Percentiles rank a stretch among this genome's conserved stretches.
These are phyloP conservation scores for Protomyctophum bolini DNA, from an alignment of 2,113 vertebrate genomes.

Conservation along the genomic window DNA sequence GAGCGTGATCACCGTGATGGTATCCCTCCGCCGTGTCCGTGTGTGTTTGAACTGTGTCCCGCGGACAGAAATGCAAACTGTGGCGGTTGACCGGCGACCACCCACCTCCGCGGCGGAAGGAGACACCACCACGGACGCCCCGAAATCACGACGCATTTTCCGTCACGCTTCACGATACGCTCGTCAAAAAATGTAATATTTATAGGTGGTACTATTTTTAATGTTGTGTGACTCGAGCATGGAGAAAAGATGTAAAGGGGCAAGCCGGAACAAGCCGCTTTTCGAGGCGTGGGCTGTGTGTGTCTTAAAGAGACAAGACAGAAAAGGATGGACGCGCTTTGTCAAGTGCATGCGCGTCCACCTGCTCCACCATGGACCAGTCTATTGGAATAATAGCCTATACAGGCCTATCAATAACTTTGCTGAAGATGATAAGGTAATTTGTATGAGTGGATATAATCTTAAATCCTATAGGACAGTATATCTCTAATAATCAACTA, in stretches of 20 bases:
- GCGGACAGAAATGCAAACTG: slow-evolving; percentile 16
- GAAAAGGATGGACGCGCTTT: slow-evolving; percentile 17
- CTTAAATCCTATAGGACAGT: too few relatives aligned
- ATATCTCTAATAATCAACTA: too few relatives aligned
- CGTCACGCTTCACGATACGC: background rate
- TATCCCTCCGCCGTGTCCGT: slow-evolving; percentile 75
- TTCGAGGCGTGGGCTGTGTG: slow-evolving; percentile 82
- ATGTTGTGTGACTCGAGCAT: slow-evolving; percentile 59
- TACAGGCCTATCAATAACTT: too few relatives aligned
- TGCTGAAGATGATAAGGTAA: too few relatives aligned
- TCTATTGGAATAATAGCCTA: too few relatives aligned
- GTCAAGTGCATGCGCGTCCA: slow-evolving; percentile 24
- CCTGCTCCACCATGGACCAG: too few relatives aligned
- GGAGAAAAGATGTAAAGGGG: slow-evolving; percentile 78
- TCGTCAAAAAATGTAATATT: background rate
- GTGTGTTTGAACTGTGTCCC: slow-evolving; percentile 44
- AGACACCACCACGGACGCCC: slow-evolving; percentile 18
- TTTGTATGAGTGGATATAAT: too few relatives aligned
- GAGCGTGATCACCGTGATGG: slow-evolving; percentile 43
- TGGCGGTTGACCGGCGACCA: slow-evolving; percentile 11
- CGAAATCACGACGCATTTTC: background rate
- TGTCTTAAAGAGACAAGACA: slow-evolving; percentile 77
- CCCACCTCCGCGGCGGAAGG: slow-evolving; percentile 14
- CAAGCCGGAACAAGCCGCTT: slow-evolving; percentile 86
- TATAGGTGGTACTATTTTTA: slow-evolving; percentile 72